phyloP scores from a whole-genome alignment of 2,113 vertebrate genomes.

The Ammodytes dubius region DNA sequence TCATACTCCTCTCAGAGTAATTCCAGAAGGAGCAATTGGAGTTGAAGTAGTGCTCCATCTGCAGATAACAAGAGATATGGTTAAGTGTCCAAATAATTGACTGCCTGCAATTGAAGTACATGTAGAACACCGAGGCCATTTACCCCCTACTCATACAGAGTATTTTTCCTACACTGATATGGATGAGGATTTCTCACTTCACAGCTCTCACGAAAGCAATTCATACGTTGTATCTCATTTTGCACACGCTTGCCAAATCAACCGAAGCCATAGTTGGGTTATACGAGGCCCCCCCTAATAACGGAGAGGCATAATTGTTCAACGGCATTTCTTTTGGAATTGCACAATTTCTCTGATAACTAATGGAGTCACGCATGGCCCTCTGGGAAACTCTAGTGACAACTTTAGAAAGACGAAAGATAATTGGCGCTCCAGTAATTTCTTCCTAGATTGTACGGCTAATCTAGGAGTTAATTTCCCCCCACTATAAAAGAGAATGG shows the following conservation, averaged over 20 bases:
- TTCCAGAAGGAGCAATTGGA: conserved; percentile 99
- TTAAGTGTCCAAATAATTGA: conserved; percentile 84
- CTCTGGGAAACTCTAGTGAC: conserved; percentile 84
- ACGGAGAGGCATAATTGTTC: conserved; percentile 84
- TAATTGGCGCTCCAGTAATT: conserved; percentile 88
- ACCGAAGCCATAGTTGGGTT: conserved; percentile 72
- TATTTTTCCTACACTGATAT: conserved; percentile 69
- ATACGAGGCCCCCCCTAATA: conserved; percentile 80
- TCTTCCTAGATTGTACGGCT: conserved; percentile 88
- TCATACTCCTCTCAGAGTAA: conserved; percentile 99
- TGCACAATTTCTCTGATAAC: conserved; percentile 85
- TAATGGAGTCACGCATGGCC: conserved; percentile 76
- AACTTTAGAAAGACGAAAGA: conserved; percentile 87
- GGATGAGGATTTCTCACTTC: conserved; percentile 76
- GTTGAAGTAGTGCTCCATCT: conserved; percentile 99
- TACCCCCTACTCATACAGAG: conserved; percentile 80
- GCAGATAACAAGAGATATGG: conserved; percentile 83
- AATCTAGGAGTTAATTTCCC: conserved; percentile 96
- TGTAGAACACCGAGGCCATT: conserved; percentile 81
- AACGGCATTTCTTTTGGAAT: conserved; percentile 82
- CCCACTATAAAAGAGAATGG: conserved; percentile 91
- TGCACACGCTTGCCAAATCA: conserved; percentile 79
- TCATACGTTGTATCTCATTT: conserved; percentile 82
- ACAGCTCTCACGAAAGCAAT: conserved; percentile 75
- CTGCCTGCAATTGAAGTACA: conserved; percentile 79